These are phyloP conservation scores for Caenorhabditis panamensis DNA, from an alignment of 2,888 invertebrate genomes.

Conservation along the genomic window DNA sequence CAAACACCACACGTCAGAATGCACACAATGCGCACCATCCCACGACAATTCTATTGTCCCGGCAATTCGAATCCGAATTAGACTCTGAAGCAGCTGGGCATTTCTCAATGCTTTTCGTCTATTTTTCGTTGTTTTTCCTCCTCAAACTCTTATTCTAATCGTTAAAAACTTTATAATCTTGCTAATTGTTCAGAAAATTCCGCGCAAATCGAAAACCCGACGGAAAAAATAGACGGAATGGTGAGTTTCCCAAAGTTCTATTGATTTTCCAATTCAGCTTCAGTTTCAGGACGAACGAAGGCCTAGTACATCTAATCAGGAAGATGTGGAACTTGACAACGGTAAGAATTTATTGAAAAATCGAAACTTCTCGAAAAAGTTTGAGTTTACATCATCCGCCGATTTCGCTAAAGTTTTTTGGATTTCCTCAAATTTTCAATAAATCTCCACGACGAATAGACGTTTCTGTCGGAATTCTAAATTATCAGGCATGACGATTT, in stretches of 20 bases:
- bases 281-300: neutral
- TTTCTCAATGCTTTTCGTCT: neutral
- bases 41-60: constrained; percentile 26
- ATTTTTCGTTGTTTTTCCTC: neutral
- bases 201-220: neutral
- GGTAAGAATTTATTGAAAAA: neutral
- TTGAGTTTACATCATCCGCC: too few species aligned
- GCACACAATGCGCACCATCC: constrained; percentile 10
- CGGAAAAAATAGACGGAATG: neutral
- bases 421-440: too few species aligned
- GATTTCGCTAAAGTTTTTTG: too few species aligned
- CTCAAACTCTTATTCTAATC: neutral
- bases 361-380: neutral
- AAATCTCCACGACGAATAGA: too few species aligned
- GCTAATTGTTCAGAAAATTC: neutral
- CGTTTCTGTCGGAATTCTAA: too few species aligned
- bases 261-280: neutral
- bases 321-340: constrained; percentile 13
- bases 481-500: too few species aligned
- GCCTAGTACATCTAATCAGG: neutral
- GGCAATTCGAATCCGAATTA: constrained; percentile 24
- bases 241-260: neutral
- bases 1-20: constrained; percentile 18
- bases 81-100: too few species aligned
- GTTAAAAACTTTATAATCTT: neutral